These are phyloP conservation scores for Crotalus adamanteus DNA, from an alignment of 2,797 vertebrate genomes.

Conservation along the genomic window DNA sequence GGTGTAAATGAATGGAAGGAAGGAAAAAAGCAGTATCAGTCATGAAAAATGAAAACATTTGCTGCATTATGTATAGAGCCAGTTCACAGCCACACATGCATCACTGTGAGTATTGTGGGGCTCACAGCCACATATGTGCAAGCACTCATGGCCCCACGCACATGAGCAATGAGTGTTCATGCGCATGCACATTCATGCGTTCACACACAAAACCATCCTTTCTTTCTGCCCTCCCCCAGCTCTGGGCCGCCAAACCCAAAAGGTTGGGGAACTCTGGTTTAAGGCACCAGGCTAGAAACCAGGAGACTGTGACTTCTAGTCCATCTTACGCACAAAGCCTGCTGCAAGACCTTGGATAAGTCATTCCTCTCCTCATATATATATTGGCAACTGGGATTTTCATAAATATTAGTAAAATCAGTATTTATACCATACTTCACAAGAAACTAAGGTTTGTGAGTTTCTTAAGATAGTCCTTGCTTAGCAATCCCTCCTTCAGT, in stretches of 20 bases:
- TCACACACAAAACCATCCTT: too few relatives aligned
- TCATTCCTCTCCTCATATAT: background rate
- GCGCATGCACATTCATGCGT: too few relatives aligned
- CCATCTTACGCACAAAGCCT: background rate
- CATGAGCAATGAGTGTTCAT: too few relatives aligned
- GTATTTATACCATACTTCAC: background rate
- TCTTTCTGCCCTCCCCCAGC: too few relatives aligned
- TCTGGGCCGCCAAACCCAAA: too few relatives aligned
- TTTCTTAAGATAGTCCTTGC: background rate
- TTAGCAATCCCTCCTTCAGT: background rate
- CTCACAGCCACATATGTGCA: too few relatives aligned
- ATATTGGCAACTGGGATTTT: background rate
- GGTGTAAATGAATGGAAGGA: conserved; percentile 1
- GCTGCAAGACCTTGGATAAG: background rate
- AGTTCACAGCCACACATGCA: background rate
- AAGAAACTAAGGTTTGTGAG: background rate
- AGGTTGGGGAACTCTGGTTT: too few relatives aligned
- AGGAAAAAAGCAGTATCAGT: background rate
- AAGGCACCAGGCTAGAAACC: background rate
- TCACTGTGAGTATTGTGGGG: too few relatives aligned
- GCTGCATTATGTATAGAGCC: background rate
- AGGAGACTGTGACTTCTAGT: background rate
- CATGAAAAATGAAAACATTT: background rate
- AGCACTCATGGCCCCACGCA: too few relatives aligned
- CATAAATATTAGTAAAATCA: background rate